A percentile compares a stretch with the other conserved stretches of the same genome.
Evolutionary conservation across 2,888 invertebrate genomes (phyloP).

Genomic region (Himalopsyche anomala): DNA sequence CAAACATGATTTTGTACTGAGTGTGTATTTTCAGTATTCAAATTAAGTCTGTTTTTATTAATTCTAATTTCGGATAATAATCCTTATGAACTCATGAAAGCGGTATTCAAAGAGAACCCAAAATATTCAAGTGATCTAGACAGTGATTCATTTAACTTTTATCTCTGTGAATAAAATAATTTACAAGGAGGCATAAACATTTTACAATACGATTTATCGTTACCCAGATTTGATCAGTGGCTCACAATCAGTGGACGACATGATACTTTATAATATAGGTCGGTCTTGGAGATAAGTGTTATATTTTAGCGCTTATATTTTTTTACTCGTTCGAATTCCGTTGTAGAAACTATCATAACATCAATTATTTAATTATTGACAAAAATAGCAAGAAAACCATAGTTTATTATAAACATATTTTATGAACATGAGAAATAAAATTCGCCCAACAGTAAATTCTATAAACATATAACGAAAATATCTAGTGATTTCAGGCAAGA

Average conservation of each 20-base stretch:
- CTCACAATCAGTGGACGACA: background rate
- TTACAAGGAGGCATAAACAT: conserved; percentile 56
- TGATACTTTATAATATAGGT: no score
- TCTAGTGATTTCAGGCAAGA: no score
- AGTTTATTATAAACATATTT: no score
- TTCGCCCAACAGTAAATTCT: no score
- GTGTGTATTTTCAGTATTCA: background rate
- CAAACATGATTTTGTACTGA: background rate
- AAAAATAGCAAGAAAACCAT: no score
- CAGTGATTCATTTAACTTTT: conserved; percentile 62
- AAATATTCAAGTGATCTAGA: conserved; percentile 46
- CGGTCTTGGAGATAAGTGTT: no score
- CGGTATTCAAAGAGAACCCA: background rate
- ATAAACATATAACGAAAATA: no score
- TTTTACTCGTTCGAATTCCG: no score
- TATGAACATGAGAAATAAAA: no score
- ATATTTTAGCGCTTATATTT: no score
- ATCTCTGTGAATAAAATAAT: conserved; percentile 55
- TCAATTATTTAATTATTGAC: no score
- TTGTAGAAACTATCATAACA: no score
- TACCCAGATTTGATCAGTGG: conserved; percentile 45
- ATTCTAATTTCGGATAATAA: conserved; percentile 1
- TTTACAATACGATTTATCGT: conserved; percentile 61
- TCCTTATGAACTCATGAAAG: conserved; percentile 20
- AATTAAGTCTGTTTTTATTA: conserved; percentile 36